These are phyloP conservation scores for Caranx melampygus DNA, from an alignment of 2,113 vertebrate genomes.

Conservation along the genomic window DNA sequence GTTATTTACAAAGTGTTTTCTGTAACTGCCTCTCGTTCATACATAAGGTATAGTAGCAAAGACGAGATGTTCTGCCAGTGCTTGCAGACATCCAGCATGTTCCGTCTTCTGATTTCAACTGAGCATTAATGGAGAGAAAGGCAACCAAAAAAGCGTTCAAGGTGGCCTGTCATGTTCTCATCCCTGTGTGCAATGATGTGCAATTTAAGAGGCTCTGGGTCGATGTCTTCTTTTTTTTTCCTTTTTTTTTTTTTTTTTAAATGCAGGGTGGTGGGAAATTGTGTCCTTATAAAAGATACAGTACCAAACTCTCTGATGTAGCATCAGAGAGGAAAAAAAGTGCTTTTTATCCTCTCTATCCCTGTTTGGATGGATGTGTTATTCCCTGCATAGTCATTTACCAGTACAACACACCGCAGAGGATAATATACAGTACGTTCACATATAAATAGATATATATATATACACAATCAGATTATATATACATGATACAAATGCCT, in stretches of 20 bases:
- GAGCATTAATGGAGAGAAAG: constrained; percentile 11
- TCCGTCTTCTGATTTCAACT: constrained; percentile 21
- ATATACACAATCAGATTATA: constrained; percentile 55
- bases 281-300: constrained; percentile 65
- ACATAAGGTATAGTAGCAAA: not conserved
- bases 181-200: constrained; percentile 4
- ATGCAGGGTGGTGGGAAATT: constrained; percentile 2
- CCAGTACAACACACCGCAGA: constrained; percentile 42
- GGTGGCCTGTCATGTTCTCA: constrained; percentile 5
- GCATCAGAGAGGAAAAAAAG: constrained; percentile 47
- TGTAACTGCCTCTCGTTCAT: not conserved
- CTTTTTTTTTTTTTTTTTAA: not conserved
- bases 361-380: constrained; percentile 41
- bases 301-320: constrained; percentile 63
- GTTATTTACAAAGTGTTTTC: constrained; percentile 44
- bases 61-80: constrained; percentile 4
- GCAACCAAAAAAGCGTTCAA: constrained; percentile 4
- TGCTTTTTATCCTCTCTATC: constrained; percentile 47
- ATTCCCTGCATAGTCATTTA: constrained; percentile 69
- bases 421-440: constrained; percentile 57
- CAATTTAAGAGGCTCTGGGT: constrained; percentile 28
- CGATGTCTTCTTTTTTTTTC: not conserved
- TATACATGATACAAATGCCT: constrained; percentile 26
- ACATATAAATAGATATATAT: constrained; percentile 58
- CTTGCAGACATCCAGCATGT: not conserved